Base-by-base conservation (phyloP, 2,113 vertebrate species). In the Cettia cetti region DNA sequence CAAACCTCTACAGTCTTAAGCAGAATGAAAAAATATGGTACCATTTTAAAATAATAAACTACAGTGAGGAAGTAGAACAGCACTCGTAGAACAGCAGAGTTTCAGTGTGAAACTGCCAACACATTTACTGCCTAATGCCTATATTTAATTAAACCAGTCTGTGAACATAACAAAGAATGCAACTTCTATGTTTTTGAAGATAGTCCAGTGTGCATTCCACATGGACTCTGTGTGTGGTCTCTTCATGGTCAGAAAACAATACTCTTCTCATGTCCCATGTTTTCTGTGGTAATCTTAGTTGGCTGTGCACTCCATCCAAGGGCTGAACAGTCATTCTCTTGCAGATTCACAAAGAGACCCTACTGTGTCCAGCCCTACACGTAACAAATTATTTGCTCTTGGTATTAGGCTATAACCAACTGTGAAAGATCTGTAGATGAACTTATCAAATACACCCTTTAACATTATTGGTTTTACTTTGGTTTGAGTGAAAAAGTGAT, bases 121-220 rank as follows among this genome's bases (percentile, higher is more conserved):
- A 76, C 54, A 75, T 88, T 97, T 94, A 92, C 90, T 57, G 66
- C 79, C 90, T 96, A 90, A 87, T 96, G 97, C 94, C 95, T 94
- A 96, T 82, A 82, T 96, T 96, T 97, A 98, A 98, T 98, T 97
- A 98, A 98, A 95, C 64, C 96, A 97, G 97, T 54, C 97, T 97
- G 97, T 91, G 92, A 90, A 47, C 93, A 94, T 90, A 95, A 95
- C 95, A 95, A 94, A 97, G 91, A 97, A 94, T n/a, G 88, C 65
- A 86, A 60, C 84, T 96, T 97, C 93, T 97, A 92, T 93, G 97
- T 95, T 98, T 98, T 98, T 98, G 97, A 98, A 98, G 98, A 98
- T 84, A 82, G 95, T 97, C 97, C 98, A 98, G 97, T 87, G 90
- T 78, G 81, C 93, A 96, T 96, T 97, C 96, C 98, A 96, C 96